Conservation (phyloP, 2,113 vertebrate genomes). For the Nothocercus nigrocapillus region DNA sequence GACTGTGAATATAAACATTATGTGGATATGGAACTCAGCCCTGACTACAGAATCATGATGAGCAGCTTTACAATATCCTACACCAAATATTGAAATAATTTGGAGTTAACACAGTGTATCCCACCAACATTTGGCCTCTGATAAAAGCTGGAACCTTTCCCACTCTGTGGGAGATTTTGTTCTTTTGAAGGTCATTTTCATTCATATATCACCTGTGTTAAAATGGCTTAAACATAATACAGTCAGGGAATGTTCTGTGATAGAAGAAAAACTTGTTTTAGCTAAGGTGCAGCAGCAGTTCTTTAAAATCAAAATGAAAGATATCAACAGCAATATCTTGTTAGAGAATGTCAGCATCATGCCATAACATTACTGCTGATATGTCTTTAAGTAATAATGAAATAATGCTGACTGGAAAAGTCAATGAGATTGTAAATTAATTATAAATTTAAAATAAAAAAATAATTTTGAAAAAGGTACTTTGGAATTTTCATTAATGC, state of each 20-base stretch:
- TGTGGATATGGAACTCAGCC: neutral
- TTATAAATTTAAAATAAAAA: rapidly evolving
- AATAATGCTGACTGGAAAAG: neutral
- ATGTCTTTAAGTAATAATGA: neutral
- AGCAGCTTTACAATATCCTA: neutral
- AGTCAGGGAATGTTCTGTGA: neutral
- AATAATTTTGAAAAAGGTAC: neutral
- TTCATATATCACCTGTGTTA: neutral
- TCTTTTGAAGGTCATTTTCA: neutral
- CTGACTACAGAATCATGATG: neutral
- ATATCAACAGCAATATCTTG: neutral
- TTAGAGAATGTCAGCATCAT: neutral
- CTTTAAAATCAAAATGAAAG: neutral
- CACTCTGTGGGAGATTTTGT: neutral
- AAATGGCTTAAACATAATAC: neutral
- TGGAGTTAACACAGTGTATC: neutral
- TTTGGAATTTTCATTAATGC: rapidly evolving
- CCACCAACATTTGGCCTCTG: neutral
- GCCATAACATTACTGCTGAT: neutral
- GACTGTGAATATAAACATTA: neutral
- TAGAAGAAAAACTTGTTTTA: neutral
- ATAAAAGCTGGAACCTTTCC: neutral
- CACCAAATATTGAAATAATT: neutral
- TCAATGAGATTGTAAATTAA: neutral
- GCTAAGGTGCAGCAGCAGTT: neutral